Base-by-base conservation (phyloP, 2,113 vertebrate species). In the Pao palembangensis region DNA sequence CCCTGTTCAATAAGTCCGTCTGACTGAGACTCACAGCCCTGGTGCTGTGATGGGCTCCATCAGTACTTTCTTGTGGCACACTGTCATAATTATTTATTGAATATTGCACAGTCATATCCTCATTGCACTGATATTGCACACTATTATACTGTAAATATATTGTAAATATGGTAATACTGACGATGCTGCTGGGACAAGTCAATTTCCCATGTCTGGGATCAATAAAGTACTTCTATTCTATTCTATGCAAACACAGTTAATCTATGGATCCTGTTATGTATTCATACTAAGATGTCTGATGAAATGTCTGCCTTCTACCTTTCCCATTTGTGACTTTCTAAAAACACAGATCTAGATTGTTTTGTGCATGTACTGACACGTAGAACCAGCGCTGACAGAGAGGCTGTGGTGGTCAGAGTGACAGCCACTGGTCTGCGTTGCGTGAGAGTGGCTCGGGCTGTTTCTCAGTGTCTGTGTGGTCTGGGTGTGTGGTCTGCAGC, bases 401-500 rank as follows among this genome's bases (percentile, higher is more conserved):
- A 61, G 58, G 58, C 31, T 13, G 62, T 67, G 68, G 64, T 63
- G 74, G 73, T 64, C 59, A 48, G 71, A 83, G 74, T 77, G 82
- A 86, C 82, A 86, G 79, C 59, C 69, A 55, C 19, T 47, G 52
- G 75, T 66, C 77, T 55, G 44, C 43, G 60, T 82, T 86, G 80
- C 73, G 76, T 85, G 88, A 82, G 85, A 85, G 77, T 75, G 77
- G 61, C 71, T 64, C 14, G 28, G 60, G 48, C 73, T 81, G 76
- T 73, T 38, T 83, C 81, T 87, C 83, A 85, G 75, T 82, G 79
- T 82, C 86, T 89, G 88, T 89, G 88, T 89, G 88, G 88, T 88
- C 88, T 87, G 83, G 72, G 70, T 89, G 88, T 89, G 86, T 89
- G 88, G 88, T 89, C 88, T 86, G 63, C 79, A 88, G 80, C 83